Conservation (phyloP, 1,140 invertebrate species). For the Drosophila bocqueti region DNA sequence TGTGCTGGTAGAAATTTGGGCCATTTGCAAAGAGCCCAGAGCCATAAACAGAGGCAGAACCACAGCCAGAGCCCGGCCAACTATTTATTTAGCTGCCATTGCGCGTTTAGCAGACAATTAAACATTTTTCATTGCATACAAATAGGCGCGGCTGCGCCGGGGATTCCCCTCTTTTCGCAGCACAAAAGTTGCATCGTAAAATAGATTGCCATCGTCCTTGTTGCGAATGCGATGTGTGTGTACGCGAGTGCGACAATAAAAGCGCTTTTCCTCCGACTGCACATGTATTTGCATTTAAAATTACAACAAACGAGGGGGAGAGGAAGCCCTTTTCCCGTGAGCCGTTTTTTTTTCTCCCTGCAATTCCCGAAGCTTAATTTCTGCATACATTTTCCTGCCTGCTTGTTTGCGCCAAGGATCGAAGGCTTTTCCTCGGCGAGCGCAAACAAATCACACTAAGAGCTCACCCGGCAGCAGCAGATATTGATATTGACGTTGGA, state of each 20-base stretch:
- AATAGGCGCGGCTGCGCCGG: slow-evolving; percentile 48
- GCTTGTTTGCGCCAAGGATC: slow-evolving; percentile 34
- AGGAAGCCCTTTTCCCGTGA: not conserved
- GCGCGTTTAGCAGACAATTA: slow-evolving; percentile 80
- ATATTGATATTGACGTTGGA: slow-evolving; percentile 48
- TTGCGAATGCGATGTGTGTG: slow-evolving; percentile 6
- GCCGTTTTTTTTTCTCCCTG: slow-evolving; percentile 17
- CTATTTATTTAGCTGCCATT: slow-evolving; percentile 70
- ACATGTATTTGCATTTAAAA: slow-evolving; percentile 70
- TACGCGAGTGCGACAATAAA: slow-evolving; percentile 45
- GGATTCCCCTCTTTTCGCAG: slow-evolving; percentile 13
- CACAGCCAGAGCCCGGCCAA: slow-evolving; percentile 20
- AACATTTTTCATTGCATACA: slow-evolving; percentile 81
- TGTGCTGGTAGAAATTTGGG: slow-evolving; percentile 32
- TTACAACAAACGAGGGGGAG: slow-evolving; percentile 32
- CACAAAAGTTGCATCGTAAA: slow-evolving; percentile 55
- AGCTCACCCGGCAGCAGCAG: slow-evolving; percentile 15
- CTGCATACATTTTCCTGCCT: slow-evolving; percentile 24
- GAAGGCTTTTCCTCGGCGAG: slow-evolving; percentile 3
- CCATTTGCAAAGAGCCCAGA: slow-evolving; percentile 48
- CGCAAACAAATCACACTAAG: slow-evolving; percentile 42
- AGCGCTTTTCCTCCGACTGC: slow-evolving; percentile 45
- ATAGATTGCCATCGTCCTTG: slow-evolving; percentile 60
- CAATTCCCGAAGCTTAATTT: slow-evolving; percentile 39
- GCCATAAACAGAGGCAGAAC: not conserved